Conservation (phyloP, 2,797 vertebrate genomes). For the Phylloscopus collybita region DNA sequence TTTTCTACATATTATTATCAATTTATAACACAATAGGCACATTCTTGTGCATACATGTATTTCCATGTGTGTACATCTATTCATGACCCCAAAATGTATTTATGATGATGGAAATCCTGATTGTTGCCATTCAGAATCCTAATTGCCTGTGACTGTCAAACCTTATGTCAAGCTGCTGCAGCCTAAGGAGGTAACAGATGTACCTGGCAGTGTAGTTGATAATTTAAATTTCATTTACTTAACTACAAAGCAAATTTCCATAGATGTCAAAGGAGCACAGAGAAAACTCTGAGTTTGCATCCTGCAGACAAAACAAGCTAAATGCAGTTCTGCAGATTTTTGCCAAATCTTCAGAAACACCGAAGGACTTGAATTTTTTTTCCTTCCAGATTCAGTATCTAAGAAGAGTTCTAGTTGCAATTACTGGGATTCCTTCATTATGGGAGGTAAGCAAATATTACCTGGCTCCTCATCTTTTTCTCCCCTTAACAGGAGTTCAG, state of each 20-base stretch:
- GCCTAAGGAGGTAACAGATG: not conserved
- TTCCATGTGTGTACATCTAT: fast-evolving
- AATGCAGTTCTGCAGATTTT: not conserved
- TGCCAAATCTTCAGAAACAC: not conserved
- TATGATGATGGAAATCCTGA: not conserved
- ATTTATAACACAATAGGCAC: not conserved
- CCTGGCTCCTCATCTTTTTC: not conserved
- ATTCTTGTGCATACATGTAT: not conserved
- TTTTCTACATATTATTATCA: too few species aligned
- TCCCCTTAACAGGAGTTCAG: not conserved
- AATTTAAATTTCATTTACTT: not conserved
- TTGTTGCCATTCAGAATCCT: not conserved
- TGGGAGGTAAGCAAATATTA: slow-evolving; percentile 87
- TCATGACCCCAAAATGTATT: not conserved
- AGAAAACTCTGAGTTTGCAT: not conserved
- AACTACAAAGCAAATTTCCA: not conserved
- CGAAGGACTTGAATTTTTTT: not conserved
- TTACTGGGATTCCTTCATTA: slow-evolving; percentile 83
- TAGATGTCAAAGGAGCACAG: not conserved
- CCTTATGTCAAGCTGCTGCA: not conserved
- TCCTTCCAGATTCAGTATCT: slow-evolving; percentile 84
- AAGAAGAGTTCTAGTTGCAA: slow-evolving; percentile 85
- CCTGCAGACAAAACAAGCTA: not conserved
- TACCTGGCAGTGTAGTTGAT: not conserved
- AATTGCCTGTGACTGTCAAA: not conserved